Percentiles rank a stretch among this genome's conserved stretches.
Conservation (phyloP, 1,140 invertebrate species). For the Macrotrachela quadricornifera region DNA sequence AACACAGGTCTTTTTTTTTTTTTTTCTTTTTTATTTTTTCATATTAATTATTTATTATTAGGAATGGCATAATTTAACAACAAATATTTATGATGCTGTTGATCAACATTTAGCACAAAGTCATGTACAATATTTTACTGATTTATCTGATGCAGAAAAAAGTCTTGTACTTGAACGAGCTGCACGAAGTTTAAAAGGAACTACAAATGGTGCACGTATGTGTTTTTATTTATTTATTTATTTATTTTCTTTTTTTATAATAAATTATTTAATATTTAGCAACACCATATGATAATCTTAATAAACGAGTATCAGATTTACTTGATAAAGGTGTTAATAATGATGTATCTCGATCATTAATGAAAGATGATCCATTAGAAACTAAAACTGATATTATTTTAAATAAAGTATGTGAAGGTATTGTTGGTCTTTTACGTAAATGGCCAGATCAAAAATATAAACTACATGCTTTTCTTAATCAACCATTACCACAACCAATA, state of each 20-base stretch:
- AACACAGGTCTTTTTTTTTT: no score
- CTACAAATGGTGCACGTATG: not conserved
- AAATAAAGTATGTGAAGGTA: constrained; percentile 1
- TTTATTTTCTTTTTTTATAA: not conserved
- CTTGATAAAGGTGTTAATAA: constrained; percentile 8
- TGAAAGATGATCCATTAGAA: constrained; percentile 1
- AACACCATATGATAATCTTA: constrained; percentile 1
- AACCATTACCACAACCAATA: constrained; percentile 7
- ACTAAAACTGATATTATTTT: constrained; percentile 8
- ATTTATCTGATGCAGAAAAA: constrained; percentile 5
- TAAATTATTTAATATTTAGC: not conserved
- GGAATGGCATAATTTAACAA: constrained; percentile 5
- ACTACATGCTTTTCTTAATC: constrained; percentile 6
- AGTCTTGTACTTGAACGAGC: constrained; percentile 5
- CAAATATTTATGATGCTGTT: constrained; percentile 6
- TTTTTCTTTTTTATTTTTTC: no score
- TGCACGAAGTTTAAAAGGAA: not conserved
- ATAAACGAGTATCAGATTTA: constrained; percentile 1
- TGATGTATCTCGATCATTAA: not conserved
- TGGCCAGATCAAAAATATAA: constrained; percentile 8
- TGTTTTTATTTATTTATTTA: no score
- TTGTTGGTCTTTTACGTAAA: constrained; percentile 1
- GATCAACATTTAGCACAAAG: constrained; percentile 8
- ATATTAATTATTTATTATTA: not conserved
- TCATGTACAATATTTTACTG: constrained; percentile 5